Conservation (phyloP, 2,797 vertebrate species). For the Chaenodraco wilsoni region DNA sequence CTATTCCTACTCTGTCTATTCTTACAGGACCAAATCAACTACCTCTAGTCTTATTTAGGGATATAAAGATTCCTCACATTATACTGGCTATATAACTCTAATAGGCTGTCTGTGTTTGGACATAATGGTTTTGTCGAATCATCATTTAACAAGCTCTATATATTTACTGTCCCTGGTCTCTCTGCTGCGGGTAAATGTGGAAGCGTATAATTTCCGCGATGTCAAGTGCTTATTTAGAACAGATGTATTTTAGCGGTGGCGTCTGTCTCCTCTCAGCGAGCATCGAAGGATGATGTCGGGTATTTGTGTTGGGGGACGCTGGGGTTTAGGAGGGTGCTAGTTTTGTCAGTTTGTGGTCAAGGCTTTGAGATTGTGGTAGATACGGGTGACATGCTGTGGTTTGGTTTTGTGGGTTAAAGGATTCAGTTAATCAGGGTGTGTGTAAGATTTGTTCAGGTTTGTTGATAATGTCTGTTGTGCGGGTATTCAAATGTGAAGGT, state of each 20-base stretch:
- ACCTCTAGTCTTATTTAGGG: conserved; percentile 33
- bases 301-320: conserved; percentile 58
- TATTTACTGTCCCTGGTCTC: conserved; percentile 73
- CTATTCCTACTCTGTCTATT: conserved; percentile 25
- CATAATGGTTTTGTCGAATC: conserved; percentile 76
- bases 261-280: conserved; percentile 72
- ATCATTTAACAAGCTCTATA: conserved; percentile 72
- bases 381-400: conserved; percentile 39
- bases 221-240: conserved; percentile 81
- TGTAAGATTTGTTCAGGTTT: conserved; percentile 23
- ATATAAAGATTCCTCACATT: conserved; percentile 52
- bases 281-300: conserved; percentile 60
- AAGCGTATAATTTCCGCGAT: conserved; percentile 79
- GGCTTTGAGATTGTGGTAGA: conserved; percentile 57
- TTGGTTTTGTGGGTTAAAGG: conserved; percentile 44
- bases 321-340: conserved; percentile 65
- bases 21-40: conserved; percentile 15
- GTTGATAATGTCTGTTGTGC: conserved; percentile 37
- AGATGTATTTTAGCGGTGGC: conserved; percentile 79
- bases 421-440: conserved; percentile 38
- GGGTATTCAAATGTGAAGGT: conserved; percentile 24
- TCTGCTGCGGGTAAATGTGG: conserved; percentile 75
- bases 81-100: conserved; percentile 53
- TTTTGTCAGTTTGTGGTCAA: conserved; percentile 69
- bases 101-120: conserved; percentile 69